These are phyloP conservation scores for Zele albiditarsus DNA, from an alignment of 2,888 invertebrate genomes.

Conservation along the genomic window DNA sequence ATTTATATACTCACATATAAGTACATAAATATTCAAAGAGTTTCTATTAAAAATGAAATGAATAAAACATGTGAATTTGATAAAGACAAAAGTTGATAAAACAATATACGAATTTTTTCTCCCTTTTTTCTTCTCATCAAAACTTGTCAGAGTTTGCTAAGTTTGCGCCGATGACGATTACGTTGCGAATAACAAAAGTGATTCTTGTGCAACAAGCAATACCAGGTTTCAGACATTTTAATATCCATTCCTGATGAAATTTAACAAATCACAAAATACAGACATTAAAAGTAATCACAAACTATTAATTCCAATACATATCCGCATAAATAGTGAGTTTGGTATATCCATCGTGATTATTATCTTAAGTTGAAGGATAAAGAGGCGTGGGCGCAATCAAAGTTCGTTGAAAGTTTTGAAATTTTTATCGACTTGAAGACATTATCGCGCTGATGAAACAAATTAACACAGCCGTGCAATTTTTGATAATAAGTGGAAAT, in stretches of 20 bases:
- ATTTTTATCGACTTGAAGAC: background rate
- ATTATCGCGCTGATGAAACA: background rate
- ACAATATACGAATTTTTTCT: background rate
- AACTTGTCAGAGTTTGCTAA: conserved; percentile 21
- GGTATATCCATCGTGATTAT: background rate
- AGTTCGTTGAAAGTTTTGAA: background rate
- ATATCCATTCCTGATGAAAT: background rate
- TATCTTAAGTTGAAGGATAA: too few species aligned
- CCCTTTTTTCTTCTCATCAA: conserved; percentile 20
- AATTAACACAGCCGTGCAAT: background rate
- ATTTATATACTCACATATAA: background rate
- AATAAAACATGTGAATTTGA: background rate
- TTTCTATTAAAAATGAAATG: background rate
- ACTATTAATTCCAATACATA: background rate
- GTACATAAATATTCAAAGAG: background rate
- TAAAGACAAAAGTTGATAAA: background rate
- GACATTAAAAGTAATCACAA: background rate
- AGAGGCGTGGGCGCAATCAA: too few species aligned
- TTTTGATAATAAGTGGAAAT: background rate
- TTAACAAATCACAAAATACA: background rate
- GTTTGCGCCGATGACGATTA: background rate
- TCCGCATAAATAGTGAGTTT: background rate
- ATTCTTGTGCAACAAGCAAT: background rate
- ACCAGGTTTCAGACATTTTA: background rate
- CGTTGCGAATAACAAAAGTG: background rate